A percentile compares a stretch with the other conserved stretches of the same genome.
These are phyloP conservation scores for Anomalospiza imberbis DNA, from an alignment of 2,797 vertebrate species.

Conservation along the genomic window DNA sequence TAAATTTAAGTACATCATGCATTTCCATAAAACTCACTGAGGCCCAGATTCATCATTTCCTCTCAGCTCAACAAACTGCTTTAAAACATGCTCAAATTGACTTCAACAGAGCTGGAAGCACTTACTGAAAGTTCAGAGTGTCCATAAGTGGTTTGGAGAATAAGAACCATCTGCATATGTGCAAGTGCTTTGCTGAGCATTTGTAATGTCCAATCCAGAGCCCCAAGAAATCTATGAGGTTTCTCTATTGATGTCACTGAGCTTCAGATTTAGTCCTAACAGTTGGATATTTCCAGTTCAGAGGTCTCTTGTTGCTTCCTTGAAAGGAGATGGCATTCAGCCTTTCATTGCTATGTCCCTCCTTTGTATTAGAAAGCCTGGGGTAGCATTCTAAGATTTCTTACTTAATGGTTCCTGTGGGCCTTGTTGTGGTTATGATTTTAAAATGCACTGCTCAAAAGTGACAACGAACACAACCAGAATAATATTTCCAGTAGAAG, in stretches of 20 bases:
- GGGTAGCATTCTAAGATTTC: background rate
- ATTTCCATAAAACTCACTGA: conserved; percentile 35
- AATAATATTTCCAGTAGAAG: background rate
- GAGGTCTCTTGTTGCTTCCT: background rate
- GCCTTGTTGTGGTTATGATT: background rate
- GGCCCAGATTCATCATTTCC: background rate
- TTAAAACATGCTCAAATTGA: conserved; percentile 20
- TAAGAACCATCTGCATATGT: background rate
- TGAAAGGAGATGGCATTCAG: background rate
- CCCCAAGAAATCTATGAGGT: background rate
- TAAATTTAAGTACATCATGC: conserved; percentile 33
- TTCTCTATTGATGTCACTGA: background rate
- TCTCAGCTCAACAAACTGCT: background rate
- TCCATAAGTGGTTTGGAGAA: background rate
- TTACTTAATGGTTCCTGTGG: background rate
- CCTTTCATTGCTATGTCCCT: background rate
- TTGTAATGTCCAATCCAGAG: background rate
- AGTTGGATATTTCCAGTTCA: background rate
- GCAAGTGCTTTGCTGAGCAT: background rate
- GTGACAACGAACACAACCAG: fast-evolving
- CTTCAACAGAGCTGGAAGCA: background rate
- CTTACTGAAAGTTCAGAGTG: background rate
- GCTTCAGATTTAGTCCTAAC: background rate
- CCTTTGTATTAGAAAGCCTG: background rate
- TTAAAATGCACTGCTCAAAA: background rate